Percentiles rank a stretch among this genome's conserved stretches.
phyloP scores from a whole-genome alignment of 2,797 vertebrate genomes.

The Psittacula echo region DNA sequence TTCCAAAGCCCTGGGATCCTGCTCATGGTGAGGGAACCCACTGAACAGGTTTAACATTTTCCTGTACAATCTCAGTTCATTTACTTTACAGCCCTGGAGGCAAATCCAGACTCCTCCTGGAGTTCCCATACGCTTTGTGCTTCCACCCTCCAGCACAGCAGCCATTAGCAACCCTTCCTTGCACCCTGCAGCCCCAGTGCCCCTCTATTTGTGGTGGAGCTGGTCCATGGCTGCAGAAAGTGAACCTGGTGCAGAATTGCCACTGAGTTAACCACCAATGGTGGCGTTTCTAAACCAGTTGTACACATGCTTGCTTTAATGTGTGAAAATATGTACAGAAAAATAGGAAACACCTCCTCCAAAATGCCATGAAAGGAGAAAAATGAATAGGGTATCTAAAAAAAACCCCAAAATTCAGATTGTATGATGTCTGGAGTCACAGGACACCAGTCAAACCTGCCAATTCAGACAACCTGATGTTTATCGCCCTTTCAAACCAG shows the following conservation, averaged over 20 bases:
- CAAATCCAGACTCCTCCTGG: not conserved
- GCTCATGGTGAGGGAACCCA: not conserved
- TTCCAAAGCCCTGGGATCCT: not conserved
- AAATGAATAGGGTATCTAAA: not conserved
- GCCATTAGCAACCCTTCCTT: not conserved
- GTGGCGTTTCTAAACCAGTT: not conserved
- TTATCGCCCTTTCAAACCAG: not conserved
- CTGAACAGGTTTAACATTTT: conserved; percentile 39
- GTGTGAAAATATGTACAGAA: not conserved
- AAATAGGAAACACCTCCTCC: not conserved
- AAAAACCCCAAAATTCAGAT: not conserved
- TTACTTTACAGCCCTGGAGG: not conserved
- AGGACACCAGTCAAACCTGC: not conserved
- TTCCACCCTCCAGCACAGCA: not conserved
- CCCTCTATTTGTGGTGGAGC: not conserved
- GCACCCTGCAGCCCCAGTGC: not conserved
- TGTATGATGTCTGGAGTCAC: not conserved
- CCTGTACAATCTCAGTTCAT: not conserved
- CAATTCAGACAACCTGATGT: not conserved
- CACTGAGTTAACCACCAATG: not conserved
- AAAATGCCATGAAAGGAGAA: not conserved
- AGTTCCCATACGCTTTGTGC: not conserved
- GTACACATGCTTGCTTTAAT: rapidly evolving
- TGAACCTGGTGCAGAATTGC: rapidly evolving
- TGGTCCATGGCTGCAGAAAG: not conserved